Evolutionary conservation across 2,888 invertebrate species (phyloP), one percentile per base, ranked within the genome.

Genomic region (Rhopalosiphum nymphaeae): DNA sequence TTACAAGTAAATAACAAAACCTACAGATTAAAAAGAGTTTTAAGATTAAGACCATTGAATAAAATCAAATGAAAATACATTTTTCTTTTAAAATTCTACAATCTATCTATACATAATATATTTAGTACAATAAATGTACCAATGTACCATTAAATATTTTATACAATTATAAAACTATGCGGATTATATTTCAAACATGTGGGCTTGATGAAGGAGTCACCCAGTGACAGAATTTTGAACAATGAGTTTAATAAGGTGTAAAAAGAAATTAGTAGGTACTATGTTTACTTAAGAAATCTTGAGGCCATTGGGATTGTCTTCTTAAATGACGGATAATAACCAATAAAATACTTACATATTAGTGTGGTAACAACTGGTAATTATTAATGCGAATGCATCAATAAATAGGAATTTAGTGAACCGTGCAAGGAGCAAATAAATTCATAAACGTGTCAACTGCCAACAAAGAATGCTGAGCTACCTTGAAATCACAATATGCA

Each of bases 261-360:
- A 67, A 67, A 67, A 36, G 7, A 67, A 67, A 57, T 26, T 26
- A 1, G 57, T 26, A 57, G 57, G 57, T 57, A 57, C 16, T n/a
- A 67, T 61, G n/a, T 67, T 2, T 36, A 36, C 16, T 7, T 7
- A n/a, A 36, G 16, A 16, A n/a, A 67, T 36, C 2, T 67, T 16
- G n/a, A 67, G 16, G n/a, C 67, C 13, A 36, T 67, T 36, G n/a
- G 16, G 1, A 16, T 36, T 36, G 57, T 57, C 9, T 57, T 57
- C 3, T 36, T 7, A 67, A 67, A 67, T 36, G 1, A 67, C 21
- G 5, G 21, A 67, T 36, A 21, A 85, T 29, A 86, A 86, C 11
- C 26, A 13, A 56, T 56, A 42, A 56, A 56, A 89, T 56, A 89
- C 88, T 89, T 89, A 89, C 88, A 89, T 89, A 56, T 42, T 89